phyloP scores from a whole-genome alignment of 2,113 vertebrate genomes.

The Riparia riparia region DNA sequence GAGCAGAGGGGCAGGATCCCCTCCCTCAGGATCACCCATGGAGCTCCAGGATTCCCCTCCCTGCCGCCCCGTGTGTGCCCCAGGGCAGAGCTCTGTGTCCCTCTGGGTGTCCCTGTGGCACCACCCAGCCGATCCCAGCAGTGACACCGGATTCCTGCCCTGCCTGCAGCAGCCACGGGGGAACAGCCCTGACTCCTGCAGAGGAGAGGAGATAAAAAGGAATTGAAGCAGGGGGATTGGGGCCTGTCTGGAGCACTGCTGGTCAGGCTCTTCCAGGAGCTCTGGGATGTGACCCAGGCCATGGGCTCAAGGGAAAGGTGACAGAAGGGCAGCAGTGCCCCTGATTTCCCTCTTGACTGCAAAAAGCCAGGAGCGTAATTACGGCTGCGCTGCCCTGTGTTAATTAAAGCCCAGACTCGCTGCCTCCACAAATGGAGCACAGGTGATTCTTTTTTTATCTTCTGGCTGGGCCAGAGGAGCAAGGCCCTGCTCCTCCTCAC shows the following conservation, averaged over 20 bases:
- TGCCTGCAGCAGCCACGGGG: not conserved
- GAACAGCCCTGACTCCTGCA: not conserved
- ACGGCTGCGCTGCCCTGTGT: not conserved
- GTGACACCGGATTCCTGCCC: not conserved
- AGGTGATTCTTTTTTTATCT: not conserved
- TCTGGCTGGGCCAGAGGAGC: not conserved
- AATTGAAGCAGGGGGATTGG: accelerated
- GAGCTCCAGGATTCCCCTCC: not conserved
- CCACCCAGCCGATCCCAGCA: accelerated
- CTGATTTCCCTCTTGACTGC: not conserved
- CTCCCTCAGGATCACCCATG: not conserved
- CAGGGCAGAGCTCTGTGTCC: not conserved
- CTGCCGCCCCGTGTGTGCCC: accelerated
- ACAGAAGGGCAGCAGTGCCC: not conserved
- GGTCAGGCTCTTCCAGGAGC: not conserved
- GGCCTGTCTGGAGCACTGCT: not conserved
- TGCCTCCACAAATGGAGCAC: not conserved
- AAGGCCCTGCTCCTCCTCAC: not conserved
- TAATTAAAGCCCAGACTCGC: not conserved
- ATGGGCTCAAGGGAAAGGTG: not conserved
- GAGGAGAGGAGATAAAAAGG: not conserved
- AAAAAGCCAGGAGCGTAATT: not conserved
- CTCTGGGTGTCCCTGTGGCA: not conserved
- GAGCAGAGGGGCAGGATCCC: not conserved
- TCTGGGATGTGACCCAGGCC: not conserved